Base-by-base conservation (phyloP, 2,888 invertebrate species). In the Trichacis sp. region DNA sequence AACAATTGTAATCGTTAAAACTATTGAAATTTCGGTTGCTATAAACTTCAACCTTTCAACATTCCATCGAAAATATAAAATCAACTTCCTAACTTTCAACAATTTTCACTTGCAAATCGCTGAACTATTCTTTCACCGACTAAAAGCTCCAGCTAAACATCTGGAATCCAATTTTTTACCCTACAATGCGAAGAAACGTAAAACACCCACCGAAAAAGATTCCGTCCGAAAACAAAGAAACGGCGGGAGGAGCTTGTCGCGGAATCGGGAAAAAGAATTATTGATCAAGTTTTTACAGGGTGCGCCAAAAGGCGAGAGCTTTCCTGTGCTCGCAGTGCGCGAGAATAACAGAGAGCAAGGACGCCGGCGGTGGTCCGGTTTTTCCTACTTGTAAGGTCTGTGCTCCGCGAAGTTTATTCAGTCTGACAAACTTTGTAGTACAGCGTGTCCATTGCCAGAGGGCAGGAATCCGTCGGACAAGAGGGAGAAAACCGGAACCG, bases 371-470 rank as follows among this genome's bases (percentile, higher is more conserved):
- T 50, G 53, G 69, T 69, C n/a, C 59, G 64, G 63, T 69, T 69
- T 69, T 69, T 69, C 54, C 64, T 52, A 64, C 60, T 63, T 68
- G 65, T 68, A 68, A 65, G 65, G 67, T 60, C 65, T 57, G 38
- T 69, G 67, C 68, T 67, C 76, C 76, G 74, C 77, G 77, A 81
- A 82, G 83, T 83, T 84, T 83, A 83, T 83, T 84, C 83, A 83
- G 83, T 80, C 80, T 77, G 77, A 74, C 78, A 83, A 84, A 84
- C 80, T 84, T 83, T 80, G 83, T 83, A 83, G 80, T 83, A 83
- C 84, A 84, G 74, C 79, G 75, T 83, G 83, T 83, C 81, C 77
- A 81, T 64, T 76, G 81, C 82, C 78, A 81, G 82, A 82, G 82
- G 82, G 83, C 81, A 81, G 76, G 72, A 77, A 76, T 73, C 75